Conservation (phyloP, 2,113 vertebrate genomes). For the Dipodomys spectabilis region DNA sequence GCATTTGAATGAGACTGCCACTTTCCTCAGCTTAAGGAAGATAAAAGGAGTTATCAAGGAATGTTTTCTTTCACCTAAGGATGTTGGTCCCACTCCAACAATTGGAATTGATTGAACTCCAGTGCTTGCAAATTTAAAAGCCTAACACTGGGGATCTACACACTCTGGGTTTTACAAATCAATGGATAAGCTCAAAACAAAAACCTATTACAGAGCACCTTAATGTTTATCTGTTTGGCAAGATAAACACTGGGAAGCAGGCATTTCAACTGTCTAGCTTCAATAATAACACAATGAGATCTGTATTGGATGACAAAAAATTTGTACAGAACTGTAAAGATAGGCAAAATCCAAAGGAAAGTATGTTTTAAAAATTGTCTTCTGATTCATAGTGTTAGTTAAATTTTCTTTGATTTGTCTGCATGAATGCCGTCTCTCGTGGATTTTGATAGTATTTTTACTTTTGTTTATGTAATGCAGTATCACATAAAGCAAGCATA, state of each 20-base stretch:
- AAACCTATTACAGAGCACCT: slow-evolving; percentile 63
- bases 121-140: slow-evolving; percentile 76
- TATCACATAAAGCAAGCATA: not conserved
- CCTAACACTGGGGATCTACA: slow-evolving; percentile 64
- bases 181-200: slow-evolving; percentile 74
- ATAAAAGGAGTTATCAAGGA: slow-evolving; percentile 77
- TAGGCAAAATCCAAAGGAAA: not conserved
- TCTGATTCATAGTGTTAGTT: slow-evolving; percentile 56
- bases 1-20: slow-evolving; percentile 66
- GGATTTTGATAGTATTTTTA: slow-evolving; percentile 48
- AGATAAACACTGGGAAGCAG: slow-evolving; percentile 72
- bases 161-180: slow-evolving; percentile 76
- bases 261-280: slow-evolving; percentile 57
- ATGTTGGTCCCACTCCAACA: slow-evolving; percentile 75
- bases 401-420: slow-evolving; percentile 34
- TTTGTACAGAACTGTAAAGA: slow-evolving; percentile 46
- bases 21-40: slow-evolving; percentile 74
- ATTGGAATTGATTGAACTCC: slow-evolving; percentile 79
- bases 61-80: slow-evolving; percentile 75
- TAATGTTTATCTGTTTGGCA: slow-evolving; percentile 69
- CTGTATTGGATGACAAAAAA: slow-evolving; percentile 48
- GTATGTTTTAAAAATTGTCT: slow-evolving; percentile 40
- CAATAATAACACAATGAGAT: slow-evolving; percentile 45
- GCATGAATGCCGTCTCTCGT: slow-evolving; percentile 11
- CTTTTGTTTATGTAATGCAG: not conserved